Conservation (phyloP, 2,113 vertebrate species). For the Limnothrissa miodon region DNA sequence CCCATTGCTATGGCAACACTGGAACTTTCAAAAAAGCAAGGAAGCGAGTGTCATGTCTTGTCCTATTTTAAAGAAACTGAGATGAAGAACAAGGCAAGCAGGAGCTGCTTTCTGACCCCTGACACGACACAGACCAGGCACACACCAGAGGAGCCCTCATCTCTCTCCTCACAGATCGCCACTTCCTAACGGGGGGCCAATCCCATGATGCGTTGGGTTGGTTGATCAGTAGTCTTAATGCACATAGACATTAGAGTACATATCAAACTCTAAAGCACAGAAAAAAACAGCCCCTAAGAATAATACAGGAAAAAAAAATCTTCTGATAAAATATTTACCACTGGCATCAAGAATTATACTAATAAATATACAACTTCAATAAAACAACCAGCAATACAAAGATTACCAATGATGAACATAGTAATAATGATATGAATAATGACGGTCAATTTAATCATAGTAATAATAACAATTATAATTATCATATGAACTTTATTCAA, state of each 20-base stretch:
- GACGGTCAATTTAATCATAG: slow-evolving; percentile 33
- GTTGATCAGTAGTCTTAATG: background rate
- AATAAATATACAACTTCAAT: slow-evolving; percentile 63
- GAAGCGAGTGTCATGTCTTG: background rate
- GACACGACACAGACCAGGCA: background rate
- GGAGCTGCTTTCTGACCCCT: too few species aligned
- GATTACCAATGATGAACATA: slow-evolving; percentile 50
- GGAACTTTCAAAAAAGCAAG: background rate
- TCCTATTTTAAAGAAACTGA: background rate
- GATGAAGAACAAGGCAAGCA: background rate
- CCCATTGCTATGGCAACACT: background rate
- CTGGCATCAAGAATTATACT: slow-evolving; percentile 44
- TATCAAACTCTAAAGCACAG: slow-evolving; percentile 46
- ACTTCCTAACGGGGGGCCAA: background rate
- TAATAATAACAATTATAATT: slow-evolving; percentile 36
- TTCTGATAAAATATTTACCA: slow-evolving; percentile 47
- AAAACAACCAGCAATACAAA: slow-evolving; percentile 64
- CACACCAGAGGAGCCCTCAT: background rate
- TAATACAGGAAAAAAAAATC: slow-evolving; percentile 58
- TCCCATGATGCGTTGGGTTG: background rate
- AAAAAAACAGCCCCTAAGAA: slow-evolving; percentile 54
- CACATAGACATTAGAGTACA: background rate
- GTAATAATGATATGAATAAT: slow-evolving; percentile 32
- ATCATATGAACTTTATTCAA: slow-evolving; percentile 36
- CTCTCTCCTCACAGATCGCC: background rate